Base-by-base conservation (phyloP, 2,888 invertebrate species). In the Ochropleura leucogaster region DNA sequence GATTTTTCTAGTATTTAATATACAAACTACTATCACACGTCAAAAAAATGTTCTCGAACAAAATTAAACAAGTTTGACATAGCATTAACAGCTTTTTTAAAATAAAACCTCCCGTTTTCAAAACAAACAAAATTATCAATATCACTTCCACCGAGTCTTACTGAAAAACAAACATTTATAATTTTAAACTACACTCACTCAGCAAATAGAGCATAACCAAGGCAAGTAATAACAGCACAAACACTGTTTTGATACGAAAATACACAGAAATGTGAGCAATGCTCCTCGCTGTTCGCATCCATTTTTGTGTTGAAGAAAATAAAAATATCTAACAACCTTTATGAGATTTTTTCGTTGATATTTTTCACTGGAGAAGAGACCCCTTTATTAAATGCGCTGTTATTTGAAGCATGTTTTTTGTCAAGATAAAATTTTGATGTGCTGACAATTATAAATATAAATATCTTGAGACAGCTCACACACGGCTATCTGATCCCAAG, bases 301-400 rank as follows among this genome's bases (percentile, higher is more conserved):
- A 83, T 83, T 77, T 76, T 77, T 55, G 42, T 68, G 77, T 59
- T 70, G 30, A 63, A 74, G 65, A 51, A 79, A 79, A 80, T 63
- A 79, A 74, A 74, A 67, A 53, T 59, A 53, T 18, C 16, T 16
- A 59, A 67, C 66, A 40, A 67, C 10, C 4, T 42, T 63, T 67
- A 79, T 67, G 69, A 74, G 46, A 59, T 64, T 44, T 62, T 42
- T 79, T 64, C 0, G 18, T 14, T 73, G 18, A 71, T 49, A 59
- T 68, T 64, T 78, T 73, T 68, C 63, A 68, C 12, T 10, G 18
- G 5, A 65, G 18, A 46, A 12, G 20, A 49, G 9, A 72, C 44
- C 3, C 18, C 18, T 3, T 79, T 53, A 42, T 68, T 73, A 47
- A 40, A 30, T 59, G 12, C 53, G 47, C 12, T 59, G 12, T 3